A percentile compares a stretch with the other conserved stretches of the same genome.
phyloP scores from a whole-genome alignment of 2,113 vertebrate genomes.

The Isichthys henryi region DNA sequence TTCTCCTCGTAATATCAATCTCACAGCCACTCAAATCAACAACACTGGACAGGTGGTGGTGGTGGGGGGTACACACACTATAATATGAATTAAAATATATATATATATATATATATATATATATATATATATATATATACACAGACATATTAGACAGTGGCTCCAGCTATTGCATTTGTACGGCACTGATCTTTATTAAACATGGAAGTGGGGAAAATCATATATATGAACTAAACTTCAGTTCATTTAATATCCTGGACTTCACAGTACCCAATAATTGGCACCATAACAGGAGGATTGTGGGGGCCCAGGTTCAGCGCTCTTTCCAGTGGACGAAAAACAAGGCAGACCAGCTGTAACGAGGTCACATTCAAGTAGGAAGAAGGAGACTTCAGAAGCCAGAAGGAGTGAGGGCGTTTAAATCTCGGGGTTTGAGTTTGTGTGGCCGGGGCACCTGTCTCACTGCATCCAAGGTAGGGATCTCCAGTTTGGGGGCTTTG shows the following conservation, averaged over 20 bases:
- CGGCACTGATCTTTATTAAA: background rate
- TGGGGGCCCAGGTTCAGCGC: background rate
- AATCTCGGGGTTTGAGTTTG: conserved; percentile 71
- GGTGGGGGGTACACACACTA: background rate
- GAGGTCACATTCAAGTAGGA: background rate
- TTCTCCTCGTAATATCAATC: background rate
- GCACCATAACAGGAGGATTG: background rate
- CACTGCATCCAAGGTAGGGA: conserved; percentile 61
- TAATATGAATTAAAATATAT: background rate
- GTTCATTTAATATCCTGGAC: background rate
- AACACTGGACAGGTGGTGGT: too few species aligned
- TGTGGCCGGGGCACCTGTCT: conserved; percentile 62
- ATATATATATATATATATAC: background rate
- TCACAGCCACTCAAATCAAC: background rate
- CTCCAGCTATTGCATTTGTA: background rate
- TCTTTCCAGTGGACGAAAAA: background rate
- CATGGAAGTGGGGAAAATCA: background rate
- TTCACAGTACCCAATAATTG: background rate
- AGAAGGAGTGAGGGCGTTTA: conserved; percentile 74
- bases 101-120: too few species aligned
- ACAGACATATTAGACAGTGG: background rate
- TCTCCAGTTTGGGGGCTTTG: conserved; percentile 75
- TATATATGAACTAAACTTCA: background rate
- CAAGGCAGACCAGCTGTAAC: background rate
- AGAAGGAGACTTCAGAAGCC: conserved; percentile 58